phyloP scores from a whole-genome alignment of 2,888 invertebrate species.

The Netelia fuscicornis region DNA sequence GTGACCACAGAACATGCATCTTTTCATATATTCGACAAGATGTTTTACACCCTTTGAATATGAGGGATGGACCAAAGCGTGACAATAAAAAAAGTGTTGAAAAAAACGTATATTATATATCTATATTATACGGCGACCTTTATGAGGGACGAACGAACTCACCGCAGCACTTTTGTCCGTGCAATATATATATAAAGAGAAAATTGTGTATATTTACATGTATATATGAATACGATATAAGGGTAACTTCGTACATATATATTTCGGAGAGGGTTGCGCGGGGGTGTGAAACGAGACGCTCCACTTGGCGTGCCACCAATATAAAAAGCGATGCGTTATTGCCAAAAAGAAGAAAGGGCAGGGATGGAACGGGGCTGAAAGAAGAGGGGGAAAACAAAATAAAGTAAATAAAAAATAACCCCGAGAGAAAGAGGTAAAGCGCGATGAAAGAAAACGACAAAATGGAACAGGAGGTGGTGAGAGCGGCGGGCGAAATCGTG shows the following conservation, averaged over 20 bases:
- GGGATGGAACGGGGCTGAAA: constrained; percentile 14
- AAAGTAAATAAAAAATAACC: not conserved
- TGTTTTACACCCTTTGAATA: no score
- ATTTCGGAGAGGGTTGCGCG: constrained; percentile 45
- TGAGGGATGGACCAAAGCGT: not conserved
- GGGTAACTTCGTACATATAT: constrained; percentile 51
- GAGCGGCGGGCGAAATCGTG: constrained; percentile 53
- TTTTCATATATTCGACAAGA: no score
- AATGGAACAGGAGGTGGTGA: constrained; percentile 20
- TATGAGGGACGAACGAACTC: constrained; percentile 64
- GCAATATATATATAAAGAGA: constrained; percentile 31
- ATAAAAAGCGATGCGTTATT: constrained; percentile 66
- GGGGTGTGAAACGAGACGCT: constrained; percentile 58
- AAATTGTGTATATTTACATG: not conserved
- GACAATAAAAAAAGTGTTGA: constrained; percentile 2
- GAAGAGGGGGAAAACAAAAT: constrained; percentile 46
- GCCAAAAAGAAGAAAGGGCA: constrained; percentile 29
- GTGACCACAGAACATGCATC: no score
- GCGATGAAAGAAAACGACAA: constrained; percentile 34
- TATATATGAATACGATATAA: constrained; percentile 51
- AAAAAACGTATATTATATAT: constrained; percentile 22
- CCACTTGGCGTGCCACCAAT: constrained; percentile 67
- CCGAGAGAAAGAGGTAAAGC: constrained; percentile 30
- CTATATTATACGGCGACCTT: constrained; percentile 56
- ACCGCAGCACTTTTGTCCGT: constrained; percentile 40